Evolutionary conservation across 1,140 invertebrate species (phyloP), one percentile per base, ranked within the genome.

Genomic region (Scaptomyza montana): DNA sequence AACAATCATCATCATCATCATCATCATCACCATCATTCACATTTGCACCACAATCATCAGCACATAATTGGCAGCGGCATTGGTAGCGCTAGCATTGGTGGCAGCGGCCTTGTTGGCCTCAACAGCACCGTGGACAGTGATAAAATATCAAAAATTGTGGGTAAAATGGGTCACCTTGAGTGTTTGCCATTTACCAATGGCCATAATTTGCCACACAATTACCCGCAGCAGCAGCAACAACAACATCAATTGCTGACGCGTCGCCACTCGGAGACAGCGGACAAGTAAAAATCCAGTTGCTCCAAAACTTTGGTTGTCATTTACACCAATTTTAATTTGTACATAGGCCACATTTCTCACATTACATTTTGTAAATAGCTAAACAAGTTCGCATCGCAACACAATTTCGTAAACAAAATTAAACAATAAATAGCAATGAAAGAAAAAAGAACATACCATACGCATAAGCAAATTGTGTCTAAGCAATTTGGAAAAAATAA

Each of bases 111-210:
- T 5, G 89, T 87, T 41, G 53, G 67, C 68, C 45, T 62, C 65
- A 47, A 65, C 39, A 43, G 39, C 39, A 43, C 12, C 62, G 36
- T 51, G 59, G 90, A 92, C 51, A 92, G 90, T 89, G 91, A 92
- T 90, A 90, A 86, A 74, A 92, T 92, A 92, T 91, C 91, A 85
- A 92, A 92, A 91, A 92, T 92, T 59, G 91, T 92, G 70, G 91
- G 91, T 56, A 92, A 92, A 80, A 49, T 92, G 55, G 91, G 90
- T 60, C 92, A 92, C 65, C 77, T 91, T 66, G 90, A 92, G 64
- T 74, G 77, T 33, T 60, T 84, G 64, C 76, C 79, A 28, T 89
- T 74, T 49, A 72, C 55, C 53, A 91, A 91, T 75, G 89, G 89
- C 60, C 71, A 70, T 30, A 62, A 62, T 5, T 41, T 82, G 78